Evolutionary conservation across 2,888 invertebrate genomes (phyloP), one percentile per base, ranked within the genome.

Genomic region (Drosophila ustulata): DNA sequence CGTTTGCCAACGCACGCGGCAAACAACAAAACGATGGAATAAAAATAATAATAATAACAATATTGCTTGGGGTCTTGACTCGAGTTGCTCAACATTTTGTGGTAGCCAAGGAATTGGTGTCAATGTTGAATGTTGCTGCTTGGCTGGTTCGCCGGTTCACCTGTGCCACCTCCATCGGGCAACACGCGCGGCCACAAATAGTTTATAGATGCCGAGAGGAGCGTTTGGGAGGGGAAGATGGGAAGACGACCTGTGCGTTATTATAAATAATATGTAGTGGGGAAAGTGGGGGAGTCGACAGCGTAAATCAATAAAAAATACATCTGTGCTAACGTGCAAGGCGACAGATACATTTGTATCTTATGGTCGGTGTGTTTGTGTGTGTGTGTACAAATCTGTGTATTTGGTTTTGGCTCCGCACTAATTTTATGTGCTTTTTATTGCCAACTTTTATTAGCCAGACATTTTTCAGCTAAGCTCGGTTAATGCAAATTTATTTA

Each of bases 381-480:
- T 9, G 2, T 18, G 3, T 45, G 13, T 34, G 6, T 7, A 6
- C 43, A 18, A 18, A 37, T 47, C 9, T 57, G 32, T 71, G 34
- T 71, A 26, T 45, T 26, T 32, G 41, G 47, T 64, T 64, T 9
- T 68, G 67, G 71, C 62, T 66, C 68, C 56, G 34, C 80, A 83
- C 86, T 86, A 83, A 88, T 84, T 84, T 87, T 81, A 84, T 88
- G 81, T 78, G 84, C 68, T 84, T 88, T 84, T 88, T 88, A 88
- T 88, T 74, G 89, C 89, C 77, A 74, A 50, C 71, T 87, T 84
- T 84, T 88, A 87, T 88, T 88, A 73, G 75, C 81, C 87, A 74
- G 82, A 83, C 86, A 84, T 84, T 81, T 84, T 84, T 84, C 71
- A 66, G 64, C 68, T 85, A 85, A 85, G 89, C 89, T 62, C 73